Evolutionary conservation across 1,140 invertebrate genomes (phyloP), one percentile per base, ranked within the genome.

Genomic region (Aphidius gifuensis): DNA sequence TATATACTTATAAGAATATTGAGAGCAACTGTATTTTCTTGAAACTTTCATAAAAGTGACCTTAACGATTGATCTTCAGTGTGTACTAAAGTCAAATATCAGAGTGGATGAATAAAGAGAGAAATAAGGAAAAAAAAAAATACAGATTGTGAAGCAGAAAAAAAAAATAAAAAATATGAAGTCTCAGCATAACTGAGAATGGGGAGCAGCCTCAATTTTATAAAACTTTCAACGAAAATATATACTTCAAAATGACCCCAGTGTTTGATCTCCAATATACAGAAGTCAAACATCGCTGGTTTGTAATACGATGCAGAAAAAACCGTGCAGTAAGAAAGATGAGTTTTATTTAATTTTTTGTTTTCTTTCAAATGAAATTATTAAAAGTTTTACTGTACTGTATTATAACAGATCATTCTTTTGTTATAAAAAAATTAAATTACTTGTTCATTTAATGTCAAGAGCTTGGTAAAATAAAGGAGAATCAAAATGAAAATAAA

Each of bases 261-360:
- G 43, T 23, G 53, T 55, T 55, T 55, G 53, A 55, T 55, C 53
- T 55, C 53, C 42, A 60, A n/a, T n/a, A 60, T 53, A 54, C 48
- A 60, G 48, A 54, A 54, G 59, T 60, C 48, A 51, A 51, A 45
- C 48, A 44, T 60, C 53, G 43, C 11, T 45, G 49, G 42, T 49
- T 51, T 60, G 59, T 54, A 60, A 60, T 60, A 53, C 43, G 59
- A 60, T 60, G 59, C 59, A 60, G 44, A 54, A 43, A 45, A 53
- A 44, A 54, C 21, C 48, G 40, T 48, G 58, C 47, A 59, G 11
- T 16, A 32, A 58, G 57, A 38, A 51, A 49, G 48, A 49, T 51
- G 42, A 16, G 48, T 21, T 43, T 16, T 44, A 42, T n/a, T n/a
- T n/a, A n/a, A n/a, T n/a, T n/a, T n/a, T n/a, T n/a, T n/a, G n/a